These are phyloP conservation scores for Scylla paramamosain DNA, from an alignment of 1,140 invertebrate species.

Conservation along the genomic window DNA sequence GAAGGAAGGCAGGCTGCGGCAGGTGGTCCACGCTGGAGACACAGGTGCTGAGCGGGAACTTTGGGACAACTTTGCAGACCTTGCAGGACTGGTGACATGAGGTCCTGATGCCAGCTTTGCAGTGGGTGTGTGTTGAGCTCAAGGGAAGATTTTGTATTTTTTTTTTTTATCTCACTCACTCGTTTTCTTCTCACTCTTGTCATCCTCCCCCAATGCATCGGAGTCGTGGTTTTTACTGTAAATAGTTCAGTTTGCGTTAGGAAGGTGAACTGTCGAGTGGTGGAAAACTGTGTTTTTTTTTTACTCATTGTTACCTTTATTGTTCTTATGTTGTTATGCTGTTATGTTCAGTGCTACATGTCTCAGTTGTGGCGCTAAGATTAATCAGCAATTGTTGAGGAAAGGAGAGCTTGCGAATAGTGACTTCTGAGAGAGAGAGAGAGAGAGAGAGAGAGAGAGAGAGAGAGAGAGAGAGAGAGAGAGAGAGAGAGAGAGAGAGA, in stretches of 20 bases:
- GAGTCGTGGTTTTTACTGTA: neutral
- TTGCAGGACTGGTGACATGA: neutral
- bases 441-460: neutral
- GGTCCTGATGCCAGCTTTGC: neutral
- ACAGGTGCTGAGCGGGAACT: neutral
- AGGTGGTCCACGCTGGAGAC: neutral
- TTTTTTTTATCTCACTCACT: too few relatives aligned
- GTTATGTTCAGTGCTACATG: too few relatives aligned
- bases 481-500: neutral
- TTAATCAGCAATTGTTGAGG: too few relatives aligned
- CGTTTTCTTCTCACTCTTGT: too few relatives aligned
- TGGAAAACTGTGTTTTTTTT: neutral
- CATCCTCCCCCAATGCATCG: neutral
- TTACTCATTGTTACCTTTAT: neutral
- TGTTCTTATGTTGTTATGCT: neutral
- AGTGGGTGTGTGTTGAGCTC: neutral
- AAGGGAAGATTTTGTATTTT: too few relatives aligned
- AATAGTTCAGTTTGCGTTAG: too few relatives aligned
- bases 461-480: neutral
- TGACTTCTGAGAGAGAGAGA: too few relatives aligned
- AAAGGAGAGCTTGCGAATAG: too few relatives aligned
- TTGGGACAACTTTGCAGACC: neutral
- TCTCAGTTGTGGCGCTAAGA: too few relatives aligned
- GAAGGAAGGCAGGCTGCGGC: neutral
- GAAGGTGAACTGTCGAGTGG: too few relatives aligned